Conservation (phyloP, 23 tunicate genomes). For the Clavelina lepadiformis region DNA sequence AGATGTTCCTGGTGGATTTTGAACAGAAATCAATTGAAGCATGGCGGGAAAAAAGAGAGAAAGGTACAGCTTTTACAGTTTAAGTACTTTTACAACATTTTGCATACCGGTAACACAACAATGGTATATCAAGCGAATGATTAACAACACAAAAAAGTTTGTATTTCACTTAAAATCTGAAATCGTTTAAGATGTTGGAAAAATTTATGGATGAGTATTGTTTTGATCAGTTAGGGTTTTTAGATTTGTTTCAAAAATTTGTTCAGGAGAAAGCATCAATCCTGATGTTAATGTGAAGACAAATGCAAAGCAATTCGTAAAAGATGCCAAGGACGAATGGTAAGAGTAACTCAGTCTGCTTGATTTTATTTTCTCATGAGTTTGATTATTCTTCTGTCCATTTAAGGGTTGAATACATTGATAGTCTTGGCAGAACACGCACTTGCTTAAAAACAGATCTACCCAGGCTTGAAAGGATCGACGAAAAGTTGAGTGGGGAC, state of each 20-base stretch:
- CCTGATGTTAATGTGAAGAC: conserved; percentile 64
- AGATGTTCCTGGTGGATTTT: conserved; percentile 88
- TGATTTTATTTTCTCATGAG: not conserved
- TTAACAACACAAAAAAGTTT: too few relatives aligned
- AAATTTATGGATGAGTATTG: too few relatives aligned
- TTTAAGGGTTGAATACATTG: conserved; percentile 74
- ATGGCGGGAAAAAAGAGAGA: conserved; percentile 55
- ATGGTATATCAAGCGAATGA: too few relatives aligned
- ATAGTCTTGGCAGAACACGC: conserved; percentile 72
- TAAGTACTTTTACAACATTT: too few relatives aligned
- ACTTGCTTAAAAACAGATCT: conserved; percentile 52
- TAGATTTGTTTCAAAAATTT: too few relatives aligned
- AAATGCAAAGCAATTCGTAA: conserved; percentile 23
- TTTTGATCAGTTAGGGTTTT: too few relatives aligned
- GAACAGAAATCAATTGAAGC: conserved; percentile 90
- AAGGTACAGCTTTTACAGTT: conserved; percentile 29
- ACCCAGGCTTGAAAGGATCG: conserved; percentile 30
- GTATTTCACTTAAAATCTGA: too few relatives aligned
- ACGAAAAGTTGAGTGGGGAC: conserved; percentile 34
- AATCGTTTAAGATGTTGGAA: too few relatives aligned
- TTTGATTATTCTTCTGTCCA: conserved; percentile 2
- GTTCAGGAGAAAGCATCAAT: conserved; percentile 6
- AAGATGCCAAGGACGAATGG: conserved; percentile 51
- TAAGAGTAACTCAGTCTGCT: conserved; percentile 1
- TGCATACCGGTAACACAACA: too few relatives aligned